These are phyloP conservation scores for Dasyprocta punctata DNA, from an alignment of 2,113 vertebrate species.

Conservation along the genomic window DNA sequence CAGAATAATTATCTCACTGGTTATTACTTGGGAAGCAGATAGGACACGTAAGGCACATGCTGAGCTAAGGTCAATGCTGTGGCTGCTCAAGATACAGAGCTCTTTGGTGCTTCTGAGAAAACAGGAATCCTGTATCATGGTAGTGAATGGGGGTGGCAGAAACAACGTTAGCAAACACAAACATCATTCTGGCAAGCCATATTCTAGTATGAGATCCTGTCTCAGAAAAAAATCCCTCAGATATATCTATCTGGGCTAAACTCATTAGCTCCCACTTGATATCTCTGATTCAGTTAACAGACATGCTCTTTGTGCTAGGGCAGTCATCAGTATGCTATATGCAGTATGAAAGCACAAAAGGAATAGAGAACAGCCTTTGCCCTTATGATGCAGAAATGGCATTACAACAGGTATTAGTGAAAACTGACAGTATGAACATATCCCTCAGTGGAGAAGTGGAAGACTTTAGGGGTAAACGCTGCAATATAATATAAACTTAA, in stretches of 20 bases:
- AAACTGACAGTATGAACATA: slow-evolving; percentile 24
- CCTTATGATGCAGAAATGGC: not conserved
- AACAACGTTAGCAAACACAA: slow-evolving; percentile 37
- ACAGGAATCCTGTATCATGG: not conserved
- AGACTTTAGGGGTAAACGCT: not conserved
- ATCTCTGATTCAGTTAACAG: slow-evolving; percentile 38
- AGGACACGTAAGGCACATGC: not conserved
- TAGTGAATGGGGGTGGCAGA: not conserved
- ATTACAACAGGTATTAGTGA: slow-evolving; percentile 1
- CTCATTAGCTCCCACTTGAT: not conserved
- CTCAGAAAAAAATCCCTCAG: slow-evolving; percentile 34
- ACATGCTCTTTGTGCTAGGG: not conserved
- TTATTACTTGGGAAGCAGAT: not conserved
- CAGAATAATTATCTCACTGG: slow-evolving; percentile 14
- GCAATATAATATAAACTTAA: not conserved
- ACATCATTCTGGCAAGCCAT: not conserved
- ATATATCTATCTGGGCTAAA: not conserved
- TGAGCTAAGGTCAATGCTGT: not conserved
- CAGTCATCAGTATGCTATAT: not conserved
- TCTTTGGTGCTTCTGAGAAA: not conserved
- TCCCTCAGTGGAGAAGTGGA: not conserved
- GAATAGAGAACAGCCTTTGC: slow-evolving; percentile 2
- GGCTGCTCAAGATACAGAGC: not conserved
- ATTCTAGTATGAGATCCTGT: slow-evolving; percentile 20
- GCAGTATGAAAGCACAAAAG: not conserved